A percentile compares a stretch with the other conserved stretches of the same genome.
Conservation (phyloP, 2,888 invertebrate genomes). For the Tridacna gigas region DNA sequence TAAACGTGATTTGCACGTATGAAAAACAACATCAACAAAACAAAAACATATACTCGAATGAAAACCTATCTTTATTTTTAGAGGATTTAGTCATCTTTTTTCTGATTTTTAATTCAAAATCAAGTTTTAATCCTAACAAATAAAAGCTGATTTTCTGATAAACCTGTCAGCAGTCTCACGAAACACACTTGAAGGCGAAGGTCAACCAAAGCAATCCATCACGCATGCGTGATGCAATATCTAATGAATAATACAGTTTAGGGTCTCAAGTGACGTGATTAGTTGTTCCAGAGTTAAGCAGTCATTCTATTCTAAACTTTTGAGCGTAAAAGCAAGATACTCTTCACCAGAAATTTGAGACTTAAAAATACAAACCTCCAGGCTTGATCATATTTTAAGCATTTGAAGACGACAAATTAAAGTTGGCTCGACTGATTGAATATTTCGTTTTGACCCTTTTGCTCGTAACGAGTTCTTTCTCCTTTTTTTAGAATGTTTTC, state of each 20-base stretch:
- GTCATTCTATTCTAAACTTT: too few relatives aligned
- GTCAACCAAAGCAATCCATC: not conserved
- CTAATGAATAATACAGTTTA: constrained; percentile 9
- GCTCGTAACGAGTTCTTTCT: too few relatives aligned
- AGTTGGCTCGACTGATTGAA: too few relatives aligned
- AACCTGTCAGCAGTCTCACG: constrained; percentile 19
- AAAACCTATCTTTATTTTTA: constrained; percentile 6
- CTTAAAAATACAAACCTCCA: too few relatives aligned
- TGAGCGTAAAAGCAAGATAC: too few relatives aligned
- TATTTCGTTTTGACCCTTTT: too few relatives aligned
- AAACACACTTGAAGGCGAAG: not conserved
- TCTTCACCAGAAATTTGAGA: too few relatives aligned
- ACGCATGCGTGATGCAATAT: not conserved
- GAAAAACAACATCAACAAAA: not conserved
- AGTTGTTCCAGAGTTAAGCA: too few relatives aligned
- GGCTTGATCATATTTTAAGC: too few relatives aligned
- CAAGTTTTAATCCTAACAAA: constrained; percentile 4
- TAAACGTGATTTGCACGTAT: not conserved
- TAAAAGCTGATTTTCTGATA: constrained; percentile 13
- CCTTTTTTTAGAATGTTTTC: too few relatives aligned
- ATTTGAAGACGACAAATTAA: too few relatives aligned
- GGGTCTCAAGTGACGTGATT: too few relatives aligned
- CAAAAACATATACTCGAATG: not conserved
- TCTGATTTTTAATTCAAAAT: constrained; percentile 13
- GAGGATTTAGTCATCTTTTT: constrained; percentile 24